A percentile compares a stretch with the other conserved stretches of the same genome.
Evolutionary conservation across 2,888 invertebrate genomes (phyloP).

Genomic region (Pseudeuparius sepicola): DNA sequence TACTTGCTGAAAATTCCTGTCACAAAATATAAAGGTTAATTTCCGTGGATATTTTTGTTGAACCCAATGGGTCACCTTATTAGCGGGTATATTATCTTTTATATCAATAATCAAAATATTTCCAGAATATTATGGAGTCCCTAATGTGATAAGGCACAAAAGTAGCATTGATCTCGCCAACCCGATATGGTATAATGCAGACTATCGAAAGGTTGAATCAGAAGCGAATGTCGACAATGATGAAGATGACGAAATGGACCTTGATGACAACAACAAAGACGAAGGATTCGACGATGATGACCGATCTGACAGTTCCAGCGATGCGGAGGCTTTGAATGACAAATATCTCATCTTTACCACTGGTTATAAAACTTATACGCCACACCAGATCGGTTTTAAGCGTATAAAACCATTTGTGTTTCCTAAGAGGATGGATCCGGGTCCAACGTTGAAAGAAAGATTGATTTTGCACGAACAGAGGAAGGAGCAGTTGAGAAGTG

Average conservation of each 20-base stretch:
- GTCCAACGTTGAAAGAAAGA: conserved; percentile 56
- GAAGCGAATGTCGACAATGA: conserved; percentile 26
- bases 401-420: conserved; percentile 60
- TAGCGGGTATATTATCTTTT: too few relatives aligned
- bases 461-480: conserved; percentile 47
- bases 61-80: too few relatives aligned
- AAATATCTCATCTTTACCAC: conserved; percentile 76
- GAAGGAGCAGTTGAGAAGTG: conserved; percentile 41
- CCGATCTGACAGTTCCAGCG: conserved; percentile 26
- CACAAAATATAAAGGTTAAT: too few relatives aligned
- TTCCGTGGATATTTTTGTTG: too few relatives aligned
- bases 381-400: conserved; percentile 72
- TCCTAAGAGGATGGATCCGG: conserved; percentile 56
- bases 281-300: conserved; percentile 26
- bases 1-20: too few relatives aligned
- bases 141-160: too few relatives aligned
- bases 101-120: too few relatives aligned
- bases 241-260: conserved; percentile 28
- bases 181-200: conserved; percentile 52
- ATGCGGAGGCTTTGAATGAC: conserved; percentile 30
- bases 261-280: conserved; percentile 27
- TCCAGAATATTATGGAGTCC: too few relatives aligned
- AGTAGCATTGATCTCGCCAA: conserved; percentile 43
- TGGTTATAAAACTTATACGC: conserved; percentile 73
- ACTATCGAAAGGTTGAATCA: conserved; percentile 48